Percentiles rank a stretch among this genome's conserved stretches.
Conservation (phyloP, 2,888 invertebrate species). For the Pseudolycoriella hygida region DNA sequence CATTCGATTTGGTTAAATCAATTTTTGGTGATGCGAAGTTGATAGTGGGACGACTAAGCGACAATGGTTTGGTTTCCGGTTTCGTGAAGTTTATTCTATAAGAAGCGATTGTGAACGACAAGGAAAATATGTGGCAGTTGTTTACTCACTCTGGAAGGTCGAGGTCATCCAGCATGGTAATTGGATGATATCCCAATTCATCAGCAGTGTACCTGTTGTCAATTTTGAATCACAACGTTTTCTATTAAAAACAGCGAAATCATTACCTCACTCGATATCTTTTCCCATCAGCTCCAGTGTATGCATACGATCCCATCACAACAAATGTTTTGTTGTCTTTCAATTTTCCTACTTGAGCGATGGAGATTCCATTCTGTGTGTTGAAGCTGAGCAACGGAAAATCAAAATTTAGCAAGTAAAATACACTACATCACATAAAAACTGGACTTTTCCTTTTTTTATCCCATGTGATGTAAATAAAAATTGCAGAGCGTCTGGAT, state of each 20-base stretch:
- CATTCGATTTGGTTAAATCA: no score
- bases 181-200: conserved; percentile 29
- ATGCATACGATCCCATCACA: conserved; percentile 28
- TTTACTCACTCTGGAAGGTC: not conserved
- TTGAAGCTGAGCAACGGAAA: no score
- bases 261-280: conserved; percentile 23
- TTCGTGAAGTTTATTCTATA: not conserved
- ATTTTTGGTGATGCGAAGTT: not conserved
- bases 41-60: not conserved
- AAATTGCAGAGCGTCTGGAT: not conserved
- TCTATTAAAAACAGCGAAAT: no score
- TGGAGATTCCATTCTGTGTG: conserved; percentile 28
- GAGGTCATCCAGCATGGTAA: conserved; percentile 23
- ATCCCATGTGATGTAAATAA: no score
- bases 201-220: conserved; percentile 25
- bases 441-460: no score
- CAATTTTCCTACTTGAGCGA: conserved; percentile 26
- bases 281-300: conserved; percentile 28
- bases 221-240: not conserved
- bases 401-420: no score
- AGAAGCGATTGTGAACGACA: not conserved
- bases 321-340: conserved; percentile 28
- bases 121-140: not conserved
- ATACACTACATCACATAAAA: no score
- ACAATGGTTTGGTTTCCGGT: not conserved